Conservation (phyloP, 2,888 invertebrate genomes). For the Nemotelus pantherinus region DNA sequence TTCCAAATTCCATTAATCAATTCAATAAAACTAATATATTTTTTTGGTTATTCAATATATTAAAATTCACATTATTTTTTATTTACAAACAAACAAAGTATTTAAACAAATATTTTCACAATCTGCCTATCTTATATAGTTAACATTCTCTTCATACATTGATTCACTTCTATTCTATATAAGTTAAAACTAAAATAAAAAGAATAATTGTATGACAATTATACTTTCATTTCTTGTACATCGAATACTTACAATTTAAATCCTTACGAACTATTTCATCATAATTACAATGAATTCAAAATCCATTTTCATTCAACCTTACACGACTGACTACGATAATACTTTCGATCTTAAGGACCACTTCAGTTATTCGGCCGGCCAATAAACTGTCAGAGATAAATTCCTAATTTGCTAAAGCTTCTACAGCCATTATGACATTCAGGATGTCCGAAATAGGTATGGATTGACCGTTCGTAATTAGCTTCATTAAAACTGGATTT, state of each 20-base stretch:
- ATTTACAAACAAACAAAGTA: constrained; percentile 10
- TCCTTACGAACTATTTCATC: neutral
- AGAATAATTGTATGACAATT: constrained; percentile 45
- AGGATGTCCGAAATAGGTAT: too few species aligned
- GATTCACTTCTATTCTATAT: too few species aligned
- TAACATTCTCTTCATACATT: neutral
- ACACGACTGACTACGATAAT: constrained; percentile 8
- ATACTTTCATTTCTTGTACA: constrained; percentile 33
- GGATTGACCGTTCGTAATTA: neutral
- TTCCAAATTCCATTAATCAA: too few species aligned
- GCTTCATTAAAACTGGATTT: constrained; percentile 27
- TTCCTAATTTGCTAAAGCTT: neutral
- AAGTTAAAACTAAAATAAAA: constrained; percentile 18
- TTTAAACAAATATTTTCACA: neutral
- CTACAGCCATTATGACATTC: neutral
- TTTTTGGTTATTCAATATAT: neutral
- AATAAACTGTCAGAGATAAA: neutral
- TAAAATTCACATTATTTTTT: neutral
- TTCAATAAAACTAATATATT: too few species aligned
- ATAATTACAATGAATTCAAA: neutral
- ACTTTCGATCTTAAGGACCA: neutral
- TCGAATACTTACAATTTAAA: constrained; percentile 29
- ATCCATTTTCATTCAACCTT: constrained; percentile 1
- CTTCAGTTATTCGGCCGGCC: neutral
- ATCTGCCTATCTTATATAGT: neutral